Conservation (phyloP, 2,888 invertebrate species). For the Andrena haemorrhoa region DNA sequence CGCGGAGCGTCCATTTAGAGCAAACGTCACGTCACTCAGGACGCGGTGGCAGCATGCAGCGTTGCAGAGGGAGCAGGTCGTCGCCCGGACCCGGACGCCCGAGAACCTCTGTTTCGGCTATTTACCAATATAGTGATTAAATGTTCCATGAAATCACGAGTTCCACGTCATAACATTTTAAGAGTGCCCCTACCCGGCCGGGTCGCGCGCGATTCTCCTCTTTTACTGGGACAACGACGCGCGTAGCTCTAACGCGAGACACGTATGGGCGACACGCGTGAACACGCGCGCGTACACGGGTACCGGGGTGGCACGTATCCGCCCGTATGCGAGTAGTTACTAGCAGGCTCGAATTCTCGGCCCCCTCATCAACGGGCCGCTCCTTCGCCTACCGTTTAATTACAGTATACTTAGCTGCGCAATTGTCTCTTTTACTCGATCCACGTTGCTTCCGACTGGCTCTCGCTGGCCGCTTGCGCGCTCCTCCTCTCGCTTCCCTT, state of each 20-base stretch:
- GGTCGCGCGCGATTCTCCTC: slow-evolving; percentile 39
- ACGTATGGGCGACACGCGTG: slow-evolving; percentile 53
- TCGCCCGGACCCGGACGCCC: slow-evolving; percentile 20
- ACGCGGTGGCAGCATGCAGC: not conserved
- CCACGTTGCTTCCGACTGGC: slow-evolving; percentile 41
- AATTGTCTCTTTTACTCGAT: slow-evolving; percentile 60
- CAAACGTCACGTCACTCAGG: too few relatives aligned
- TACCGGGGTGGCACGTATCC: not conserved
- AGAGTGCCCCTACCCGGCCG: slow-evolving; percentile 74
- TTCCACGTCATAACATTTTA: slow-evolving; percentile 85
- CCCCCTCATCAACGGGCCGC: slow-evolving; percentile 79
- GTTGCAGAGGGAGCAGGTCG: not conserved
- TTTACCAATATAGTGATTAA: slow-evolving; percentile 83
- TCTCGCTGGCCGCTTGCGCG: slow-evolving; percentile 35
- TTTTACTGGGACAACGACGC: slow-evolving; percentile 58
- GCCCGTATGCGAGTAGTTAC: slow-evolving; percentile 15
- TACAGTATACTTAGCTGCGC: slow-evolving; percentile 75
- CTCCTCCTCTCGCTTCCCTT: slow-evolving; percentile 29
- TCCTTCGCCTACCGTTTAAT: slow-evolving; percentile 81
- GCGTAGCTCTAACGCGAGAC: slow-evolving; percentile 75
- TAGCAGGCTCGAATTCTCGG: slow-evolving; percentile 77
- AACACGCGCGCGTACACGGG: slow-evolving; percentile 35
- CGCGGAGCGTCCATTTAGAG: too few relatives aligned
- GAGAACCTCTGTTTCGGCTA: slow-evolving; percentile 76
- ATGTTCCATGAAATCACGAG: slow-evolving; percentile 84